Conservation (phyloP, 2,888 invertebrate genomes). For the Blomia tropicalis region DNA sequence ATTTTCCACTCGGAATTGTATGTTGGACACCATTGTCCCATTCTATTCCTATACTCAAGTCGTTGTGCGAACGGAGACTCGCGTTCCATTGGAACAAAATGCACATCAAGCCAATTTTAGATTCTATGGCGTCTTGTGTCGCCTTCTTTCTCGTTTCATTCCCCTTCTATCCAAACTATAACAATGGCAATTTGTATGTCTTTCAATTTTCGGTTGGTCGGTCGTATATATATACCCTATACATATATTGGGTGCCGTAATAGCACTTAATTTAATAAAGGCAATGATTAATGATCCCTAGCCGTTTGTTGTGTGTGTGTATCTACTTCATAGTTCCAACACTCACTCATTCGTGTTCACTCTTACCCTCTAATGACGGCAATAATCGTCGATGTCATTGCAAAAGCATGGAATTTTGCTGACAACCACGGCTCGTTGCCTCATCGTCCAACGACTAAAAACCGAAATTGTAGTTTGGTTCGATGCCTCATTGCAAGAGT, state of each 20-base stretch:
- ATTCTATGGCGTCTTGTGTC: background rate
- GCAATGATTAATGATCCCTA: conserved; percentile 9
- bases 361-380: conserved; percentile 14
- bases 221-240: too few species aligned
- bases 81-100: conserved; percentile 1
- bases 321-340: too few species aligned
- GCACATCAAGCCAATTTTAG: background rate
- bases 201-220: too few species aligned
- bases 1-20: conserved; percentile 14
- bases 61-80: conserved; percentile 3
- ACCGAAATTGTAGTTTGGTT: too few species aligned
- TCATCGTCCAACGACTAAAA: background rate
- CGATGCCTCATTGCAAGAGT: too few species aligned
- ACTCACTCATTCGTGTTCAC: too few species aligned
- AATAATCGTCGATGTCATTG: conserved; percentile 13
- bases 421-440: background rate
- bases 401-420: too few species aligned
- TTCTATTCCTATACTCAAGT: too few species aligned
- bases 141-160: too few species aligned
- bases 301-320: too few species aligned
- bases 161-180: too few species aligned
- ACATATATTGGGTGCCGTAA: conserved; percentile 12
- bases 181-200: conserved; percentile 9
- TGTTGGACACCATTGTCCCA: too few species aligned
- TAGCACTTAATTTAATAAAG: conserved; percentile 15